Evolutionary conservation across 2,113 vertebrate species (phyloP).

Genomic region (Electrona antarctica): DNA sequence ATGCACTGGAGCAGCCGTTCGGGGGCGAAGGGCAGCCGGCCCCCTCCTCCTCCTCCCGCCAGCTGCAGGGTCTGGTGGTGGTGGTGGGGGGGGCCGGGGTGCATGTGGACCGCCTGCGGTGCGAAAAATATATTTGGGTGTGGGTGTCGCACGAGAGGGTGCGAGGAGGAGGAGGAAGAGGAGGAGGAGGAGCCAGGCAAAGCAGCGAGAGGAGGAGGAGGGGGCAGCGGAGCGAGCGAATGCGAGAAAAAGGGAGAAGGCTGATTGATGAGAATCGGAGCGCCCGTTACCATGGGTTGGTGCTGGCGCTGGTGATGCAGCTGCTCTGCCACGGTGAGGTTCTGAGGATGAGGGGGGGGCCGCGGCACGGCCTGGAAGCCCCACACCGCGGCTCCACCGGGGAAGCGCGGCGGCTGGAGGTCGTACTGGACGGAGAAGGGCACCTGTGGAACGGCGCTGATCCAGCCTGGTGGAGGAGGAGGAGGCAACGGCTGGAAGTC

Average conservation of each 20-base stretch:
- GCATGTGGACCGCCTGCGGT: slow-evolving; percentile 67
- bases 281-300: slow-evolving; percentile 68
- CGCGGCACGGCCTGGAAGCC: slow-evolving; percentile 67
- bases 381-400: slow-evolving; percentile 68
- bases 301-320: slow-evolving; percentile 50
- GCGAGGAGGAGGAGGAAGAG: slow-evolving; percentile 62
- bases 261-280: slow-evolving; percentile 75
- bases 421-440: slow-evolving; percentile 71
- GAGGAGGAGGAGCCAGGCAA: slow-evolving; percentile 66
- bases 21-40: slow-evolving; percentile 72
- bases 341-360: slow-evolving; percentile 63
- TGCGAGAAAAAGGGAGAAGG: slow-evolving; percentile 73
- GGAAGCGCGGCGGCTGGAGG: slow-evolving; percentile 52
- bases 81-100: slow-evolving; percentile 61
- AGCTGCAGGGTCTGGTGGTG: slow-evolving; percentile 65
- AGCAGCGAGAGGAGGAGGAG: slow-evolving; percentile 42
- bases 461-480: slow-evolving; percentile 54
- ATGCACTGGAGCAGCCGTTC: slow-evolving; percentile 80
- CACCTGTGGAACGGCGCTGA: slow-evolving; percentile 59
- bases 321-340: slow-evolving; percentile 66
- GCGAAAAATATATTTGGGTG: slow-evolving; percentile 76
- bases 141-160: slow-evolving; percentile 68
- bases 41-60: slow-evolving; percentile 63
- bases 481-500: slow-evolving; percentile 59
- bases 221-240: slow-evolving; percentile 68